Evolutionary conservation across 2,888 invertebrate genomes (phyloP), one percentile per base, ranked within the genome.

Genomic region (Lutraria lutraria): DNA sequence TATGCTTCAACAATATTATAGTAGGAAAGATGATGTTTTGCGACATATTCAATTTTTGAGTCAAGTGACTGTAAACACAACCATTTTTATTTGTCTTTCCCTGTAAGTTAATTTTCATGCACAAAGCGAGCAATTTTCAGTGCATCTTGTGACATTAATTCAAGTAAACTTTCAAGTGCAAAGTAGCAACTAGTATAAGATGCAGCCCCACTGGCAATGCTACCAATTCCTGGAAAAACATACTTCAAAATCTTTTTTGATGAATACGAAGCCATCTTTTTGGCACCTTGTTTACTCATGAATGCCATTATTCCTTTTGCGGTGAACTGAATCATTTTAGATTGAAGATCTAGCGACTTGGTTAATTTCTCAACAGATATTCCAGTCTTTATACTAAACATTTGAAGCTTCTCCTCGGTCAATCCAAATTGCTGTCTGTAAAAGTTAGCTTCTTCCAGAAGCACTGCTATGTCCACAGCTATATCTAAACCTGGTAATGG

Each of bases 401-500:
- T 84, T 29, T 25, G 21, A 21, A 84, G 53, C 0, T 43, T 19
- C 21, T 81, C 34, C 10, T 86, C 88, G 29, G 86, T 82, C n/a
- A 86, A 25, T 4, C 88, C 88, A 72, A 83, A 82, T 76, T 85
- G 85, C 31, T 72, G n/a, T 53, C 34, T 54, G 81, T 86, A 88
- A 79, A 88, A 88, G 19, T 19, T 31, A 6, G 56, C 81, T 81
- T 88, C 82, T 25, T 53, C 43, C 16, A 56, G 29, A 54, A 88
- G 52, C 16, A 82, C 43, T 0, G 25, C 31, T 0, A 60, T 25
- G 29, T 86, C 88, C 10, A 86, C 86, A 43, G 53, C 86, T 21
- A 88, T 76, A 25, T 76, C 83, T 12, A 86, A 13, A 34, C 72
- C 86, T 4, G 88, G 88, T n/a, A 88, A 12, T 12, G 88, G 88